Evolutionary conservation across 2,113 vertebrate genomes (phyloP).

Genomic region (Heterocephalus glaber): DNA sequence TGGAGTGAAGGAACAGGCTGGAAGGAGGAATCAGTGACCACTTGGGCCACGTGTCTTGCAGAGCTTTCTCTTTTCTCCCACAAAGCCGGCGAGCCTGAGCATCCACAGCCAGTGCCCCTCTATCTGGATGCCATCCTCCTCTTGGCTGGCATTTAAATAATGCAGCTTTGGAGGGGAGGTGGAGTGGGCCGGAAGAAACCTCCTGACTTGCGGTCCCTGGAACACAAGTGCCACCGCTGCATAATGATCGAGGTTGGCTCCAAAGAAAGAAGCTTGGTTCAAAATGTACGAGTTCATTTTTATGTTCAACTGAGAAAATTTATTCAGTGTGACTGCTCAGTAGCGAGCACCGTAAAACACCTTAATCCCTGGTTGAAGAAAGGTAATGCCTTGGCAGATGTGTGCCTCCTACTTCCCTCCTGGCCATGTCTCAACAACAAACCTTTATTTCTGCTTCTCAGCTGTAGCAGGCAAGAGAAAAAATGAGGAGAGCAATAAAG

Average conservation of each 20-base stretch:
- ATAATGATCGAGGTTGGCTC: constrained; percentile 86
- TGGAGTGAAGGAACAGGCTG: rapidly evolving
- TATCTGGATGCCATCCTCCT: constrained; percentile 2
- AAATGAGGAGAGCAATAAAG: constrained; percentile 91
- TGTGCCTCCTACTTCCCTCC: constrained; percentile 93
- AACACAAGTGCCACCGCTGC: constrained; percentile 77
- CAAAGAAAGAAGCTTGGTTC: constrained; percentile 86
- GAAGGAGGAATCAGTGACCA: too few relatives aligned
- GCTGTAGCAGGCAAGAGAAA: constrained; percentile 88
- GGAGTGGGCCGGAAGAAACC: constrained; percentile 52
- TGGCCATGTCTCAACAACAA: constrained; percentile 92
- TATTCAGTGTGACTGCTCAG: constrained; percentile 91
- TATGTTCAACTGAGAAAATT: constrained; percentile 90
- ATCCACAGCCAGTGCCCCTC: background rate
- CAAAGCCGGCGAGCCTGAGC: background rate
- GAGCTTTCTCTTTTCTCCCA: background rate
- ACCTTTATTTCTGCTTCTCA: constrained; percentile 90
- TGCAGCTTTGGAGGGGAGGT: constrained; percentile 72
- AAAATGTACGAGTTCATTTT: constrained; percentile 90
- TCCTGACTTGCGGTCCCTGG: constrained; percentile 74
- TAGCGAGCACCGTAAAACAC: constrained; percentile 90
- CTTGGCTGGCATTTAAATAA: constrained; percentile 80
- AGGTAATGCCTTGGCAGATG: constrained; percentile 98
- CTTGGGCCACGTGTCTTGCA: background rate
- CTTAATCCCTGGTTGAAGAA: constrained; percentile 94